Conservation (phyloP, 1,140 invertebrate species). For the Ruditapes philippinarum region DNA sequence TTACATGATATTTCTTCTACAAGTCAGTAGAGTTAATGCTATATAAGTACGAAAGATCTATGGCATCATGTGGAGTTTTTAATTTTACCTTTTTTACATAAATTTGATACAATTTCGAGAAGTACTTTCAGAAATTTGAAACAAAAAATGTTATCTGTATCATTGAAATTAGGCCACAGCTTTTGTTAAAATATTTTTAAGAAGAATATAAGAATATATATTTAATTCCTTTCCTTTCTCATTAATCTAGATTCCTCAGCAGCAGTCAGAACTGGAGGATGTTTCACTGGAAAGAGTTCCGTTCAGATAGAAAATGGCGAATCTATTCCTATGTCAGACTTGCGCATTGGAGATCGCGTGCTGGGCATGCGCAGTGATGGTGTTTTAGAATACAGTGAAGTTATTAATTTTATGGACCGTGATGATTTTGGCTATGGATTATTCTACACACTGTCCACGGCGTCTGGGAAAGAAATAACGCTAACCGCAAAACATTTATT, state of each 20-base stretch:
- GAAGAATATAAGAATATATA: too few relatives aligned
- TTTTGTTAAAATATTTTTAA: too few relatives aligned
- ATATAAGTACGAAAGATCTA: too few relatives aligned
- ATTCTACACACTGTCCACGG: slow-evolving; percentile 92
- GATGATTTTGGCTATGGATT: slow-evolving; percentile 90
- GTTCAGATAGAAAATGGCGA: slow-evolving; percentile 89
- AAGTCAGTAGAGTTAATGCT: too few relatives aligned
- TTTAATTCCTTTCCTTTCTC: too few relatives aligned
- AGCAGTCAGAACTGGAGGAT: slow-evolving; percentile 92
- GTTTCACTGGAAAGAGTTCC: slow-evolving; percentile 91
- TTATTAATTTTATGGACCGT: slow-evolving; percentile 95
- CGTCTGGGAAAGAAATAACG: slow-evolving; percentile 90
- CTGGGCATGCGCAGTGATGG: slow-evolving; percentile 91
- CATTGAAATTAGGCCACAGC: too few relatives aligned
- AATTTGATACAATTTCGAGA: too few relatives aligned
- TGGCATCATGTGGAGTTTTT: too few relatives aligned
- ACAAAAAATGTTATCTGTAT: too few relatives aligned
- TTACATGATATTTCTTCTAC: too few relatives aligned
- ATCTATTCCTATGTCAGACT: slow-evolving; percentile 88
- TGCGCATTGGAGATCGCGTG: slow-evolving; percentile 93
- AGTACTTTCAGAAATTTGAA: too few relatives aligned
- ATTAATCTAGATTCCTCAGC: slow-evolving; percentile 95
- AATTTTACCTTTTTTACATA: too few relatives aligned
- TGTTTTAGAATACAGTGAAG: slow-evolving; percentile 92
- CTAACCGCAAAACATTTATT: slow-evolving; percentile 96